A percentile compares a stretch with the other conserved stretches of the same genome.
Conservation (phyloP, 2,797 vertebrate genomes). For the Sternarchorhynchus goeldii region DNA sequence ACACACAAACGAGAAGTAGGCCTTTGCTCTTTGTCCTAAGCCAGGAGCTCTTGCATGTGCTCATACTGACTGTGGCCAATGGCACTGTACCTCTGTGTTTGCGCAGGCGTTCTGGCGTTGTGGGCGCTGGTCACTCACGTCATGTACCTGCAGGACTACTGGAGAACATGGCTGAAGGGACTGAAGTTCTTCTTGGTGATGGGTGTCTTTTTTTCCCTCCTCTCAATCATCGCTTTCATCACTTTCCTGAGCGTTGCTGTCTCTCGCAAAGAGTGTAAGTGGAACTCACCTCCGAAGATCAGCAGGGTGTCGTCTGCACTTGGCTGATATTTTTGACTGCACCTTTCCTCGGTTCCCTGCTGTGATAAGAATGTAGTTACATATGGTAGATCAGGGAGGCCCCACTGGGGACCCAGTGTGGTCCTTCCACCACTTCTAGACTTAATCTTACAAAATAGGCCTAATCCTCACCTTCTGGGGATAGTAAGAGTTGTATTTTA, state of each 20-base stretch:
- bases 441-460: too few relatives aligned
- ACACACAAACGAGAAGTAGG: neutral
- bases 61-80: neutral
- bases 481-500: too few relatives aligned
- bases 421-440: too few relatives aligned
- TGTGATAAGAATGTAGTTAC: neutral
- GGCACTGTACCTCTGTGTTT: conserved; percentile 27
- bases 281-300: neutral
- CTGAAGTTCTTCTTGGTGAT: conserved; percentile 88
- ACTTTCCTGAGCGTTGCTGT: conserved; percentile 84
- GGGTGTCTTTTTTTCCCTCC: conserved; percentile 80
- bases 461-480: too few relatives aligned
- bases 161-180: conserved; percentile 95
- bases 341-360: too few relatives aligned
- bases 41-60: too few relatives aligned
- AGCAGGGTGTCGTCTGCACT: neutral
- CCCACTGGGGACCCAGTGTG: too few relatives aligned
- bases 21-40: neutral
- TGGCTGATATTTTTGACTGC: too few relatives aligned
- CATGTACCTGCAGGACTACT: conserved; percentile 97
- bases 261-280: conserved; percentile 84
- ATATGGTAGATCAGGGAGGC: too few relatives aligned
- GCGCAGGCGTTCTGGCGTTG: conserved; percentile 89
- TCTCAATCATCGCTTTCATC: conserved; percentile 83
- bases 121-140: conserved; percentile 91